Conservation (phyloP, 2,113 vertebrate species). For the Emydocephalus ijimae region DNA sequence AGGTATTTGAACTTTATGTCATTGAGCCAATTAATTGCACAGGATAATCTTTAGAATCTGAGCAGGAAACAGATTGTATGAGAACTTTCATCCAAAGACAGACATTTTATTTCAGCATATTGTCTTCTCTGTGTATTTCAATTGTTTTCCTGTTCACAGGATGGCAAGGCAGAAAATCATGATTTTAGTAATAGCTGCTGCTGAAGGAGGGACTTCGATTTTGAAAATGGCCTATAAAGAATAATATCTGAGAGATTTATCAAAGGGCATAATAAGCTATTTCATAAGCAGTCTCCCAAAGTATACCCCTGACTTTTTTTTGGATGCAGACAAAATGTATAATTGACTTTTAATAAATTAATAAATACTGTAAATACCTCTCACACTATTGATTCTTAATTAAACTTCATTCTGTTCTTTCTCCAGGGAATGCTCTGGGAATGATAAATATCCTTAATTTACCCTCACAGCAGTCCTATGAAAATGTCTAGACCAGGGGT, state of each 20-base stretch:
- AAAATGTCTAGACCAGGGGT: not conserved
- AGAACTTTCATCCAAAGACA: not conserved
- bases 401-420: not conserved
- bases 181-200: not conserved
- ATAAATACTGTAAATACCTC: not conserved
- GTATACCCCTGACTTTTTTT: not conserved
- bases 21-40: not conserved
- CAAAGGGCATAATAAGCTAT: not conserved
- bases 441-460: not conserved
- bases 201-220: not conserved
- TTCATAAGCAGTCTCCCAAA: not conserved
- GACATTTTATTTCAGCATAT: not conserved
- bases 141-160: not conserved
- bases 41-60: not conserved
- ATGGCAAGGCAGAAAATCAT: not conserved
- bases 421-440: not conserved
- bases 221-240: not conserved
- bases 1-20: not conserved
- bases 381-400: not conserved
- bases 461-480: not conserved
- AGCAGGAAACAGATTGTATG: not conserved
- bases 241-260: not conserved
- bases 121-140: not conserved
- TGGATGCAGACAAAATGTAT: not conserved
- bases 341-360: not conserved